Evolutionary conservation across 1,140 invertebrate species (phyloP).

Genomic region (Choristoneura fumiferana): DNA sequence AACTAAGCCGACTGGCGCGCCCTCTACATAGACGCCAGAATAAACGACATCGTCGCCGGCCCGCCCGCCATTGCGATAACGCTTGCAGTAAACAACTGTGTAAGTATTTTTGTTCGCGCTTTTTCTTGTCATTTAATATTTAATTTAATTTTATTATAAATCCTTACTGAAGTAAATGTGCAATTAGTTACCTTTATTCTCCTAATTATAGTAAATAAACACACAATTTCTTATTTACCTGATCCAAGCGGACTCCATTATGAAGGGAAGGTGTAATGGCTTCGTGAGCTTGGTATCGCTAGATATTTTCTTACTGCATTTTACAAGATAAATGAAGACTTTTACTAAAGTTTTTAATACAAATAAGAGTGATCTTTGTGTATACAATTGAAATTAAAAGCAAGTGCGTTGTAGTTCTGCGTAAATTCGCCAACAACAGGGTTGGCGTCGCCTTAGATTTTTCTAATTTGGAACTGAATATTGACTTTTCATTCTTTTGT

Average conservation of each 20-base stretch:
- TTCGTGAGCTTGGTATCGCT: conserved; percentile 32
- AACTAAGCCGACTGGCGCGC: conserved; percentile 31
- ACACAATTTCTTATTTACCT: conserved; percentile 26
- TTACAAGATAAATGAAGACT: background rate
- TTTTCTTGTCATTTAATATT: conserved; percentile 7
- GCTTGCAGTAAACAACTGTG: conserved; percentile 69
- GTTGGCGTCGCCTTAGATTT: conserved; percentile 9
- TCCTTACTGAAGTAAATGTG: background rate
- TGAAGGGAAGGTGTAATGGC: conserved; percentile 27
- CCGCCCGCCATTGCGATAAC: conserved; percentile 46
- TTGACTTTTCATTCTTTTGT: conserved; percentile 15
- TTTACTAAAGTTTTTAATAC: background rate
- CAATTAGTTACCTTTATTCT: background rate
- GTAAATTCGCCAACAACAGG: background rate
- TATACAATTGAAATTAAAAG: too few relatives aligned
- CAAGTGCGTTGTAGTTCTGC: background rate
- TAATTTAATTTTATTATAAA: conserved; percentile 23
- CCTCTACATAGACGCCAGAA: conserved; percentile 70
- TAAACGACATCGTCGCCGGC: conserved; percentile 38
- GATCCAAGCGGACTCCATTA: conserved; percentile 56
- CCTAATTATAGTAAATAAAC: too few relatives aligned
- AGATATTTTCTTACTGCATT: background rate
- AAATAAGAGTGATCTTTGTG: background rate
- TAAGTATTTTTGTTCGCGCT: conserved; percentile 47
- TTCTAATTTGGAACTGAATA: conserved; percentile 14